These are phyloP conservation scores for Clarias macrocephalus DNA, from an alignment of 2,113 vertebrate genomes.

Conservation along the genomic window DNA sequence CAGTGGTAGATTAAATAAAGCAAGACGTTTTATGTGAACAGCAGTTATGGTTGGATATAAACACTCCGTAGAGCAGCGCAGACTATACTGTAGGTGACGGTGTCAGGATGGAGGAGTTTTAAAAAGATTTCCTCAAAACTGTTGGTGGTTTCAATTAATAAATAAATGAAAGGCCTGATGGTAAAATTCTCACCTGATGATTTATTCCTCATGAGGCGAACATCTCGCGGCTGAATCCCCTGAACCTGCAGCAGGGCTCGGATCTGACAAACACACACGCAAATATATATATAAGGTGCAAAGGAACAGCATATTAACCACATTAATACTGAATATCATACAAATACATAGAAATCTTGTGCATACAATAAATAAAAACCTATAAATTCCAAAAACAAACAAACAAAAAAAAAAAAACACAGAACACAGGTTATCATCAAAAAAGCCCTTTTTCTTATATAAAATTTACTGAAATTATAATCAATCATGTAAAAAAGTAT, in stretches of 20 bases:
- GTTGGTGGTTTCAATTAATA: background rate
- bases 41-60: background rate
- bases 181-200: constrained; percentile 83
- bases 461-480: too few species aligned
- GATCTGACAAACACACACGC: constrained; percentile 71
- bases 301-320: background rate
- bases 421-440: background rate
- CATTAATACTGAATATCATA: background rate
- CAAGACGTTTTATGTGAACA: background rate
- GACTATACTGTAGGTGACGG: background rate
- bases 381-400: too few species aligned
- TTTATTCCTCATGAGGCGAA: constrained; percentile 91
- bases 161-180: background rate
- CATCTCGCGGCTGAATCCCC: constrained; percentile 84
- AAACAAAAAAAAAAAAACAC: background rate
- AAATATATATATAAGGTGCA: background rate
- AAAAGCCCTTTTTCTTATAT: too few species aligned
- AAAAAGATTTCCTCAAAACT: background rate
- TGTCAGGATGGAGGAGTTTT: background rate
- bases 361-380: background rate
- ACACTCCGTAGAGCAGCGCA: background rate
- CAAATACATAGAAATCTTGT: background rate
- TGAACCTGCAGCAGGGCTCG: constrained; percentile 84
- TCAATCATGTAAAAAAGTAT: too few species aligned
- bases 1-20: background rate